Conservation (phyloP, 2,113 vertebrate species). For the Arenaria interpres region DNA sequence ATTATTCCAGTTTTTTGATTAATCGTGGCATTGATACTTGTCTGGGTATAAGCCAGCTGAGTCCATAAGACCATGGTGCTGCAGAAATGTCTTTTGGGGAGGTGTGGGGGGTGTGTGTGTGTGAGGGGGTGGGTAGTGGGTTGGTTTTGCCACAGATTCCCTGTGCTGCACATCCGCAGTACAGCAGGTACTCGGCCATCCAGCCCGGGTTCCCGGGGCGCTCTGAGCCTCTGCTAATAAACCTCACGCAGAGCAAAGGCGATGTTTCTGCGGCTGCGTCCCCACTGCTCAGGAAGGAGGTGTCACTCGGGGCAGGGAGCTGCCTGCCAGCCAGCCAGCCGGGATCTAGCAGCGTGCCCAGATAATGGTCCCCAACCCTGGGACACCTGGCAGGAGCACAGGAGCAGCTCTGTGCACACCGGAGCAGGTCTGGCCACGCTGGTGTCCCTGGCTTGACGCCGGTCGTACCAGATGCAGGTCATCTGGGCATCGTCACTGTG, state of each 20-base stretch:
- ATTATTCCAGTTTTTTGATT: background rate
- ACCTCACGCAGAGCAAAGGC: background rate
- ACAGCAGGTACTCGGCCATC: accelerated
- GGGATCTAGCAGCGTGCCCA: background rate
- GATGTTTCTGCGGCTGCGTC: accelerated
- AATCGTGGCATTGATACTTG: background rate
- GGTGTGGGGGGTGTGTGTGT: too few relatives aligned
- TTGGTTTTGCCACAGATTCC: background rate
- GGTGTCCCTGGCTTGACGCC: background rate
- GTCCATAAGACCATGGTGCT: background rate
- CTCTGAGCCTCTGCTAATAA: accelerated
- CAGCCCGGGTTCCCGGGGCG: accelerated
- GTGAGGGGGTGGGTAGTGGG: accelerated
- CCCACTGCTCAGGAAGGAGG: accelerated
- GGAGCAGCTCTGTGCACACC: background rate
- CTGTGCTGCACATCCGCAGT: accelerated
- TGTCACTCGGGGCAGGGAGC: accelerated
- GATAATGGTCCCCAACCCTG: background rate
- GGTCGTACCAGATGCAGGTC: background rate
- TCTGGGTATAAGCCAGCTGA: background rate
- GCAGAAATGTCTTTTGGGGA: background rate
- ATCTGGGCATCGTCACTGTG: background rate
- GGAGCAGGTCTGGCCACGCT: accelerated
- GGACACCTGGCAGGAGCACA: accelerated
- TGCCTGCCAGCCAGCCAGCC: background rate